Base-by-base conservation (phyloP, 2,888 invertebrate genomes). In the Eristalis arbustorum region DNA sequence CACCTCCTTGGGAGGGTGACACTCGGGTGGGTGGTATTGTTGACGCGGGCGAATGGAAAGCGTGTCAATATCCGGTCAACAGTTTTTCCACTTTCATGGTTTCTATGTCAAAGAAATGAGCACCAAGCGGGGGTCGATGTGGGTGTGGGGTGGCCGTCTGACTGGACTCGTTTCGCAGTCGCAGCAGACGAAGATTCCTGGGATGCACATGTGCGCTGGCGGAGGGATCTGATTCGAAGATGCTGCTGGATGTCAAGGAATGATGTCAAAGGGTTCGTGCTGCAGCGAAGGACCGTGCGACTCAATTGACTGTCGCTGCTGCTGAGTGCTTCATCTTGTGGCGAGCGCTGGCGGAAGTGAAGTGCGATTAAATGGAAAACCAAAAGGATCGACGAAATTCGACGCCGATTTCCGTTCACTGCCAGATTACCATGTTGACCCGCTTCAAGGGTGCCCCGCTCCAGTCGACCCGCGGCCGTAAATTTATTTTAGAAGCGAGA, bases 21-120 rank as follows among this genome's bases (percentile, higher is more conserved):
- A 11, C 11, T 11, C 34, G 4, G 11, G 34, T 1, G 11, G 4
- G 49, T 2, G 2, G 49, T 18, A 31, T 25, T 23, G 14, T 59
- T 2, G 11, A 25, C 18, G 11, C 22, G 57, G 71, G 6, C n/a
- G 25, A 25, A 25, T 25, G 25, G 28, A 75, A 87, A 75, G 63
- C 78, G 78, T 83, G 87, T 87, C 87, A 87, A 83, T 83, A 83
- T 87, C 83, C 87, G 87, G 87, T 87, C 78, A 87, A 83, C 74
- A 76, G 62, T 71, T 62, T 79, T 66, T 75, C 71, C 78, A 67
- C 78, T 83, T 82, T 83, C 78, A 83, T 83, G 83, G 57, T 69
- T 80, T 80, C 31, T 80, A 28, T 69, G 74, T 74, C 80, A 79
- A 74, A 31, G 68, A 73, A 79, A 78, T 78, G 72, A 13, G 72